A percentile compares a stretch with the other conserved stretches of the same genome.
Conservation (phyloP, 2,113 vertebrate genomes). For the Zosterops hypoxanthus region DNA sequence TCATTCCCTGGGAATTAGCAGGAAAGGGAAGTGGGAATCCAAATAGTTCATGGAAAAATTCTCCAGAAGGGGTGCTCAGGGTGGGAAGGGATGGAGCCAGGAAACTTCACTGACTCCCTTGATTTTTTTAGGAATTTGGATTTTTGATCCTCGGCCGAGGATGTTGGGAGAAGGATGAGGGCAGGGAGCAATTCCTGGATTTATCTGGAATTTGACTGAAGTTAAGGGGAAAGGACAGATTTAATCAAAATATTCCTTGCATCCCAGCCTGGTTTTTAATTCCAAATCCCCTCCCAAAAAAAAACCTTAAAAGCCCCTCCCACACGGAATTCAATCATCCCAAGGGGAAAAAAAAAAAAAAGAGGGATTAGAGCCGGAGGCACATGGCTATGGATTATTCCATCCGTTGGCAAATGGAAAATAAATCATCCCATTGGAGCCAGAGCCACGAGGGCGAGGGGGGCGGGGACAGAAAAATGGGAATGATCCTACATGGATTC, state of each 20-base stretch:
- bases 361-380: background rate
- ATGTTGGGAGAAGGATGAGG: background rate
- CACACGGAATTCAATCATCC: background rate
- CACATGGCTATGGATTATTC: background rate
- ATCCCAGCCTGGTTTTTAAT: background rate
- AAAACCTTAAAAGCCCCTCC: background rate
- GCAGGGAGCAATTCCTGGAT: background rate
- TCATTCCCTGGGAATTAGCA: background rate
- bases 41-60: background rate
- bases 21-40: background rate
- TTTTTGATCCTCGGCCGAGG: background rate
- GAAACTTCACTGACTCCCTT: fast-evolving
- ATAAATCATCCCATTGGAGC: background rate
- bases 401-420: background rate
- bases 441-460: background rate
- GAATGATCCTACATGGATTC: fast-evolving
- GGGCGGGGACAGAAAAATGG: background rate
- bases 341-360: background rate
- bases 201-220: background rate
- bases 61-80: background rate
- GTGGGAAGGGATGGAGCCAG: background rate
- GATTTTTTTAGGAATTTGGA: background rate
- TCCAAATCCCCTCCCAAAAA: background rate
- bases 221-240: background rate
- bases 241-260: background rate